Percentiles rank a stretch among this genome's conserved stretches.
phyloP scores from a whole-genome alignment of 2,113 vertebrate genomes.

The Lampris incognitus region DNA sequence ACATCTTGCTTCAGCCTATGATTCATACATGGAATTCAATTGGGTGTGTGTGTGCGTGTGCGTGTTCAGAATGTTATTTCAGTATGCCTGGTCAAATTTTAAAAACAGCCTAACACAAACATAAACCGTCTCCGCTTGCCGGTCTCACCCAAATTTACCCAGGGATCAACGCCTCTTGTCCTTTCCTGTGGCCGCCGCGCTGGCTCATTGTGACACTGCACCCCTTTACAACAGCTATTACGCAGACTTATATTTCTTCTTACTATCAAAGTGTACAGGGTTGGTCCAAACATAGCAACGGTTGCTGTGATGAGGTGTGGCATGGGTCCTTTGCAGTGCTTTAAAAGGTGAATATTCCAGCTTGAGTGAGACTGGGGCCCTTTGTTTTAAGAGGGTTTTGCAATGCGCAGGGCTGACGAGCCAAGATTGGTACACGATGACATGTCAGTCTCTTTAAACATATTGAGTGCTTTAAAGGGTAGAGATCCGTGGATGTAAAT shows the following conservation, averaged over 20 bases:
- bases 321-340: constrained; percentile 34
- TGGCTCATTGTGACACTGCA: neutral
- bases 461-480: constrained; percentile 21
- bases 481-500: constrained; percentile 7
- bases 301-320: constrained; percentile 71
- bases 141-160: constrained; percentile 41
- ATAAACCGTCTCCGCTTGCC: constrained; percentile 1
- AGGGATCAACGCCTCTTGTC: constrained; percentile 37
- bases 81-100: constrained; percentile 24
- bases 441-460: constrained; percentile 35
- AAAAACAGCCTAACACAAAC: constrained; percentile 14
- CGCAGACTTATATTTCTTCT: constrained; percentile 38
- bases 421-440: constrained; percentile 39
- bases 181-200: constrained; percentile 10
- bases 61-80: constrained; percentile 30
- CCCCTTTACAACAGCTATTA: constrained; percentile 39
- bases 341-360: constrained; percentile 31
- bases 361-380: constrained; percentile 41
- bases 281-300: constrained; percentile 76
- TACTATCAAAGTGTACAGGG: constrained; percentile 55
- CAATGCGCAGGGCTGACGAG: constrained; percentile 29
- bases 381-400: constrained; percentile 62
- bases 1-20: constrained; percentile 12
- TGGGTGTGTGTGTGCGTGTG: neutral
- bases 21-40: constrained; percentile 38